Conservation (phyloP, 1,140 invertebrate species). For the Ruditapes philippinarum region DNA sequence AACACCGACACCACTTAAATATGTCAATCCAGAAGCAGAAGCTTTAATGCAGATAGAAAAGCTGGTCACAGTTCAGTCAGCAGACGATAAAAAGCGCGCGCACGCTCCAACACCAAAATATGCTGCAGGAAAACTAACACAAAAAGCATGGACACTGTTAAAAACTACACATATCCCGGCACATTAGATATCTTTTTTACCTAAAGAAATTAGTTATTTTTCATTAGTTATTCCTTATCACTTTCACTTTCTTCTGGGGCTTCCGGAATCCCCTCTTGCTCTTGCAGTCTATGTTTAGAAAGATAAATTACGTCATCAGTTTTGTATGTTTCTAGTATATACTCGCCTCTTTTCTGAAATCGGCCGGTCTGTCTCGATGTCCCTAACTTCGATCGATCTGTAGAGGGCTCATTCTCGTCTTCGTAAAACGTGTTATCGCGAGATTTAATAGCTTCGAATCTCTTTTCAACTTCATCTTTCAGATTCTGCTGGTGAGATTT, state of each 20-base stretch:
- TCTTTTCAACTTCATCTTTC: constrained; percentile 51
- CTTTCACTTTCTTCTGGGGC: constrained; percentile 10
- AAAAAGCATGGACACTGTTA: background rate
- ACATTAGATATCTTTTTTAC: no score
- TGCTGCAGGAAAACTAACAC: background rate
- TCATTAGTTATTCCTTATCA: background rate
- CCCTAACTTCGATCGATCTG: constrained; percentile 24
- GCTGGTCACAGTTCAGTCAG: background rate
- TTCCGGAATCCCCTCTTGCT: constrained; percentile 48
- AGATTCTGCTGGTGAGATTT: constrained; percentile 56
- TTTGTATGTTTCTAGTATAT: constrained; percentile 62
- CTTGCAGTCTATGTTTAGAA: constrained; percentile 48
- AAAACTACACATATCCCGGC: background rate
- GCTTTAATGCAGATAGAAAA: background rate
- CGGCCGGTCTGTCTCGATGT: constrained; percentile 12
- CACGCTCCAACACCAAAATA: background rate
- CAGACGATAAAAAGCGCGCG: background rate
- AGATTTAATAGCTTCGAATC: constrained; percentile 63
- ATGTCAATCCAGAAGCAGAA: constrained; percentile 11
- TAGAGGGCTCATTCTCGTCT: constrained; percentile 4
- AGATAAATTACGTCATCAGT: constrained; percentile 62
- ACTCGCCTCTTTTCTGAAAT: constrained; percentile 58
- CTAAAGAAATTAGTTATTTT: no score
- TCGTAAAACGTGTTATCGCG: constrained; percentile 54
- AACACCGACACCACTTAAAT: constrained; percentile 18